Evolutionary conservation across 2,888 invertebrate species (phyloP), one percentile per base, ranked within the genome.

Genomic region (Tribolium freemani): DNA sequence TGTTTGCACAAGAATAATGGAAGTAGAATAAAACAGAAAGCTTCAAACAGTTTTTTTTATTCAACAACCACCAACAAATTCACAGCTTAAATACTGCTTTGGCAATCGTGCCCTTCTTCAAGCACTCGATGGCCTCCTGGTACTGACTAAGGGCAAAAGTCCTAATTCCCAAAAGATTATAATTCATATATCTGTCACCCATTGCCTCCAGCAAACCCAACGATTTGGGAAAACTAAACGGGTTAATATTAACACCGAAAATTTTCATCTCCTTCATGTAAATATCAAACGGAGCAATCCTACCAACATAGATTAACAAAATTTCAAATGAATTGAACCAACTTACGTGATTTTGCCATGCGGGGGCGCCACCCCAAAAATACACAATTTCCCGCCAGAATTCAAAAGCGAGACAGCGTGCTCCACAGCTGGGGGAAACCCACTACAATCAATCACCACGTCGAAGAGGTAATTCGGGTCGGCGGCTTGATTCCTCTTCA

Each of bases 371-470:
- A 93, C 92, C 0, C 93, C 93, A 78, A 93, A 93, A 26, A 93
- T 85, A 3, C 92, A 90, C 51, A 93, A 88, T 77, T 90, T 91
- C 0, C 92, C 93, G 0, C 92, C 92, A 0, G 84, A 85, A 5
- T 85, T 86, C 70, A 93, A 71, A 38, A 91, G 86, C 31, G 88
- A 86, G 61, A 93, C 84, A 1, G 88, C 90, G 1, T 89, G 87
- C 81, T 93, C 92, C 85, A 93, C 90, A 0, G 92, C 93, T 70
- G 91, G 90, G 0, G 90, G 91, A 6, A 89, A 91, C 82, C 93
- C 93, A 81, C 93, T 93, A 80, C 93, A 93, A 76, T 93, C 93
- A n/a, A 93, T 88, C 6, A 91, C 90, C 48, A 93, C 86, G 78
- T 93, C 92, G 76, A 90, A 92, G 0, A 86, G 77, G 51, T 83